Evolutionary conservation across 2,888 invertebrate species (phyloP), one percentile per base, ranked within the genome.

Genomic region (Orgyia antiqua): DNA sequence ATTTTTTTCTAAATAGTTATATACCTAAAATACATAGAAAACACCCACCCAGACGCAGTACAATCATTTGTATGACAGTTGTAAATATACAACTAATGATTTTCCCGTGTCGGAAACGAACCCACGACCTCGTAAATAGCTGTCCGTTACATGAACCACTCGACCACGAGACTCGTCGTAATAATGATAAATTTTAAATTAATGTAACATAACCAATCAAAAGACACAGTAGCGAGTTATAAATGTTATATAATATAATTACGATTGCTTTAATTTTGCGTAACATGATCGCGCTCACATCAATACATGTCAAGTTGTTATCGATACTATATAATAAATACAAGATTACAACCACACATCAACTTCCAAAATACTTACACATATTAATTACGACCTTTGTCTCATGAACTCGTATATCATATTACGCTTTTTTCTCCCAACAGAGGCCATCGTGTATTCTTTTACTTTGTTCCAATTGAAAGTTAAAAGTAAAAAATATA

Each of bases 371-470:
- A 15, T 10, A 23, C 9, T 11, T 29, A 29, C 20, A n/a, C 18
- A 13, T 26, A 28, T 40, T 26, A 40, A 29, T 40, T 7, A 26
- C 33, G 40, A 46, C 50, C 44, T 46, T 47, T 45, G 34, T 43
- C 34, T 43, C 36, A 39, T 27, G 44, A 32, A 36, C 31, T 33
- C 33, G 33, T 39, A 37, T 54, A 42, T 51, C 51, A 45, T 36
- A 46, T 51, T 52, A 47, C 43, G 38, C 11, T 39, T 47, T 50
- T 42, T 45, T 46, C 38, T 27, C 10, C 36, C 39, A 29, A 39
- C 50, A 41, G 53, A 71, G 67, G 66, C 54, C 62, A 47, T 44
- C 64, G 45, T 49, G 64, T 58, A 61, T 58, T n/a, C n/a, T 52
- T 27, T 31, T 34, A 20, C 9, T 4, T 9, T 20, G 20, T 20